Base-by-base conservation (phyloP, 2,797 vertebrate species). In the Typhlichthys eigenmanni region DNA sequence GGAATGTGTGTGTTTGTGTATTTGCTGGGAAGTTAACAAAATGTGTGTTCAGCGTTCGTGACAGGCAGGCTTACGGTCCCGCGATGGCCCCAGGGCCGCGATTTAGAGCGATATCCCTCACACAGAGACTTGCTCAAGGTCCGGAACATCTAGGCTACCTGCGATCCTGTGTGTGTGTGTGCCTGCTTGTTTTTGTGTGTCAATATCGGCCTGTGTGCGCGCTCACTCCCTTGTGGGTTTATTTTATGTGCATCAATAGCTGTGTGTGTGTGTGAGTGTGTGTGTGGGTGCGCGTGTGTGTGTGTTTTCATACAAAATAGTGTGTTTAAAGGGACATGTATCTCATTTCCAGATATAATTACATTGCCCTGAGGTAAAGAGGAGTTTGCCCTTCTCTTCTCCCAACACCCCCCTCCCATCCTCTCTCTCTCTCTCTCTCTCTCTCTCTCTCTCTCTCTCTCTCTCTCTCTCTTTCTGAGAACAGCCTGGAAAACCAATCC, bases 311-410 rank as follows among this genome's bases (percentile, higher is more conserved):
- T 62, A 17, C 58, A 68, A 46, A 58, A 9, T 7, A 69, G 72
- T 74, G 65, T 76, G 88, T 24, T 24, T 87, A 84, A 87, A 88
- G 74, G 73, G 79, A 83, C 80, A 85, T 89, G 85, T 82, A 86
- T 89, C 84, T 89, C 85, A 80, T 80, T 79, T 72, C 72, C 76
- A 79, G 84, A 86, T 89, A 77, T 87, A 87, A 89, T 91, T 90
- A 84, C 87, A 74, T 66, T 49, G 78, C 87, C 79, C 68, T 47
- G 24, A 73, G 82, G 81, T 81, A 55, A 69, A 68, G 68, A 34
- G 58, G 71, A 79, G 60, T 65, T 72, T 63, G 60, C 54, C 47
- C 43, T 66, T 59, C 66, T 79, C 70, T 65, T 66, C 51, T 47
- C 70, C 62, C 59, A 58, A 61, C 60, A 50, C 34, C 47, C 62